A percentile compares a stretch with the other conserved stretches of the same genome.
Conservation (phyloP, 2,888 invertebrate genomes). For the Thysanoteuthis rhombus region DNA sequence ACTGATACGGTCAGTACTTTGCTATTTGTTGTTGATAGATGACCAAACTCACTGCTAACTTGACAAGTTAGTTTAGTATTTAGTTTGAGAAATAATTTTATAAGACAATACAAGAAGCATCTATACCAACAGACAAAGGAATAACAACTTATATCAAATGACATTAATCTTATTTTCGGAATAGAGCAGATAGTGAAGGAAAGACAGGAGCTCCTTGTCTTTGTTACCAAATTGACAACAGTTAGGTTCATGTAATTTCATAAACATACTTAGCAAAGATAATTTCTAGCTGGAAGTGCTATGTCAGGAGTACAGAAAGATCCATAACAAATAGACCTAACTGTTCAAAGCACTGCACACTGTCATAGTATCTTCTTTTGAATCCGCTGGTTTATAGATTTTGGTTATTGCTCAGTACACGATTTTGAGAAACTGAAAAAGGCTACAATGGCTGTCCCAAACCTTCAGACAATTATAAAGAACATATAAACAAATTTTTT, state of each 20-base stretch:
- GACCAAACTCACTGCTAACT: not conserved
- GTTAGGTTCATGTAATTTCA: not conserved
- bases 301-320: not conserved
- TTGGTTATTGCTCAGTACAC: slow-evolving; percentile 12
- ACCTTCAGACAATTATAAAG: not conserved
- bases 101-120: not conserved
- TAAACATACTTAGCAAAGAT: not conserved
- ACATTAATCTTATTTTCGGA: not conserved
- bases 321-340: not conserved
- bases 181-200: not conserved
- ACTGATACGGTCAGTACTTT: not conserved
- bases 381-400: not conserved
- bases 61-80: not conserved
- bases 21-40: not conserved
- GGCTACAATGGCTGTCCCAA: not conserved
- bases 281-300: not conserved
- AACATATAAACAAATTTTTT: not conserved
- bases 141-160: not conserved
- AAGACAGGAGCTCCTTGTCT: not conserved
- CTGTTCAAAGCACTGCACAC: not conserved
- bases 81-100: not conserved
- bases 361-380: not conserved
- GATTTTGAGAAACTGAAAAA: slow-evolving; percentile 1
- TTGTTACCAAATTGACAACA: not conserved
- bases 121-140: not conserved